Base-by-base conservation (phyloP, 2,888 invertebrate species). In the Xanthostigma xanthostigma region DNA sequence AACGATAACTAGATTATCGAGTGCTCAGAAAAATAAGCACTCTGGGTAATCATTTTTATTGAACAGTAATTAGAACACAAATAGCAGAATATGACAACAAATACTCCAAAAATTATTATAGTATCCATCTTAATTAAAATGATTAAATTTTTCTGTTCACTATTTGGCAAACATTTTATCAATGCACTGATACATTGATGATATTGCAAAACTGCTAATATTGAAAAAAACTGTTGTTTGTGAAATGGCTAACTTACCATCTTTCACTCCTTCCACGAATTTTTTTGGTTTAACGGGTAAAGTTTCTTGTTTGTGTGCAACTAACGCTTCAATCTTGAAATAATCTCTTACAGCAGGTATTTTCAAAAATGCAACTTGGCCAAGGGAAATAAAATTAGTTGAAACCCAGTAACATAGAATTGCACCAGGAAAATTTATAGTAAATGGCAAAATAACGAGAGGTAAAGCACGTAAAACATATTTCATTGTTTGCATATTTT, bases 341-440 rank as follows among this genome's bases (percentile, higher is more conserved):
- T 76, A 83, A 2, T 74, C 70, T 57, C 88, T 72, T 0, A 95
- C 81, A 27, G 69, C 63, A 9, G 90, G 86, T 53, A 87, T 72
- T 67, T 76, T 83, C 11, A 96, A 66, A 47, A 92, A 46, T 9
- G 79, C 76, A 8, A 86, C 88, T 79, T 94, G 93, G 0, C 73
- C 53, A 4, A 96, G 64, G 0, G 93, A 91, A 53, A 93, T 79
- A 42, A 86, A 76, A 64, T 96, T 96, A 56, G 83, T 85, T 33
- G 88, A 80, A 12, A 80, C 76, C 95, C 95, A 96, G 62, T 96
- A 96, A 36, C 84, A 81, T 41, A 92, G 71, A 60, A 96, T 82
- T 1, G 86, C 92, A 13, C 87, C 81, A 10, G 92, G 88, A 61
- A 95, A 95, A 62, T 87, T 84, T 41, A 90, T 75, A 9, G 84